Base-by-base conservation (phyloP, 2,888 invertebrate genomes). In the Caradrina kadenii region DNA sequence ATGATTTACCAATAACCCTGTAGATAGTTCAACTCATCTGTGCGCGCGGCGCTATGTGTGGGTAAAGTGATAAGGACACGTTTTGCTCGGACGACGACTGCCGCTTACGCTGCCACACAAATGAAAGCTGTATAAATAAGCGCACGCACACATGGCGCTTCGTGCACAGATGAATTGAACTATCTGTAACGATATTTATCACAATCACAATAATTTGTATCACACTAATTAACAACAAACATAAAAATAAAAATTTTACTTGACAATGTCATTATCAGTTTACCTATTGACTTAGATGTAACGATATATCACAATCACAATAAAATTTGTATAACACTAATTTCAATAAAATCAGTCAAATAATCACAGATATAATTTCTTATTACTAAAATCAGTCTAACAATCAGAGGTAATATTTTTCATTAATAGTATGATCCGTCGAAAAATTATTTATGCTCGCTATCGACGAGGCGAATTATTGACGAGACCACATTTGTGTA, bases 401-500 rank as follows among this genome's bases (percentile, higher is more conserved):
- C 58, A 64, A 64, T 56, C 63, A 64, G 49, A 58, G 64, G 58
- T 59, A 59, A 50, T 15, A 64, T 58, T 64, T 65, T 19, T 58
- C 49, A 65, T 17, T 59, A 65, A 59, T 26, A 26, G 26, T 52
- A 58, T 0, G 21, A 50, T 50, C 42, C 0, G 59, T 65, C 22
- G n/a, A 39, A 64, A 11, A 49, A 50, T 15, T 65, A 64, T 64
- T 50, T 26, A 42, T 59, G 26, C 26, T 26, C 26, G 26, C 26
- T 17, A 65, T 65, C 65, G 65, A 50, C 50, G 65, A 65, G 60
- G 39, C 35, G 60, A 31, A 70, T 65, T 70, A 65, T 65, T 26
- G 65, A 70, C 55, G 65, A 60, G 65, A 60, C 65, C 19, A 70
- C 60, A 65, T 70, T 65, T 64, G 22, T 70, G 49, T 65, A 64